Base-by-base conservation (phyloP, 2,888 invertebrate species). In the Stenodera caucasica region DNA sequence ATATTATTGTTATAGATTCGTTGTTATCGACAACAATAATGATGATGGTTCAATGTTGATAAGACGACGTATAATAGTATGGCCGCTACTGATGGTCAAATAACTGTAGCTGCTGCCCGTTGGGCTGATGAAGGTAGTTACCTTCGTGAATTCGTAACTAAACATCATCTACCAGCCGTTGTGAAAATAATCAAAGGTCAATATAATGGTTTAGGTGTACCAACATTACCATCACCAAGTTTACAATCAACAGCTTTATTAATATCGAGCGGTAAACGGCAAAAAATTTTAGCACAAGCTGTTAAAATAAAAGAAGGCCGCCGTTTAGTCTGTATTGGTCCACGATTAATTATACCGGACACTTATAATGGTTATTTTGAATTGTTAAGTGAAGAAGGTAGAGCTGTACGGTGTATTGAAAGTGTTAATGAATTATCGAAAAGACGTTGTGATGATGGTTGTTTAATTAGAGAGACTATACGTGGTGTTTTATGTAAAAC, bases 121-220 rank as follows among this genome's bases (percentile, higher is more conserved):
- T 87, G 86, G 86, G 84, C 87, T 60, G 90, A 90, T 76, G 90
- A 90, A 74, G 89, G 88, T 58, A 85, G 84, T 72, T 90, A 90
- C 78, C 85, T 90, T 49, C 84, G 89, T 59, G 90, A 91, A 77
- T 90, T 89, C 78, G 89, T 90, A 72, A 63, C 75, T 15, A 91
- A 90, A 77, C 86, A 90, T 75, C 86, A 88, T 59, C 80, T 91
- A 62, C 96, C 96, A 12, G 90, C 89, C 71, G 90, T 96, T 70
- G 92, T 94, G 60, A 94, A 94, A 81, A 92, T 96, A 76, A 91
- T 93, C 73, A 95, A 96, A 81, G 96, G 97, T 67, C 95, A 96
- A 80, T 96, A 96, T 82, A 90, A 92, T 68, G 92, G 91, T 59
- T 85, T 97, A 54, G 96, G 96, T 29, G 94, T 93, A 15, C 94